Evolutionary conservation across 37 sponge, comb jelly and placozoan species (phyloP), one percentile per base, ranked within the genome.

Genomic region (Mnemiopsis leidyi): DNA sequence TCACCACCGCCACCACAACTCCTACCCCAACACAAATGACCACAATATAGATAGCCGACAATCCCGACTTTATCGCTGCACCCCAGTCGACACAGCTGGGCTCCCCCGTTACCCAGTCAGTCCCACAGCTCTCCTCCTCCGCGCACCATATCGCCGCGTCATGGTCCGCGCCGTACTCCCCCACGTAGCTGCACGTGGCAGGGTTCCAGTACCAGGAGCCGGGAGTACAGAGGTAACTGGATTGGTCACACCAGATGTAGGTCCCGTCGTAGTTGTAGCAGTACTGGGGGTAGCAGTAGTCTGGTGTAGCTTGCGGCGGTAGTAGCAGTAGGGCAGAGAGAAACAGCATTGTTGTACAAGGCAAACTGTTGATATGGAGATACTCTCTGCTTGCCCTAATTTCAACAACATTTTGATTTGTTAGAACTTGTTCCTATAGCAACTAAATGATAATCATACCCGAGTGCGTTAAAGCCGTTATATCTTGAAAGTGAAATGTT

Each of bases 271-370:
- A 26, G 20, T 77, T 32, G 36, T 16, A 77, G 36, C 79, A 77
- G 79, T 77, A 77, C 35, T 77, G 79, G 3, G 79, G 79, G 79
- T 34, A 77, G 36, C 79, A 77, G 36, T 33, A 77, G 36, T 77
- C 79, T 20, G 79, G 1, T 18, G 33, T 1, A 20, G 79, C 36
- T 26, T 0, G 26, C 32, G 35, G 36, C 9, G 20, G 36, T 13
- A 34, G 36, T 1, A 32, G 35, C 0, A 32, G 36, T 16, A 77
- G 3, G 2, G 18, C 0, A 0, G 33, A 9, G 20, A 77, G 36
- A 32, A 34, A 34, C 32, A 77, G 33, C 79, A 77, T 77, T 28
- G 79, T 34, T n/a, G n/a, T n/a, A n/a, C n/a, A n/a, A n/a, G n/a
- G n/a, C n/a, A n/a, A n/a, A n/a, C n/a, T n/a, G n/a, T n/a, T n/a